Evolutionary conservation across 2,113 vertebrate species (phyloP).

Genomic region (Euleptes europaea): DNA sequence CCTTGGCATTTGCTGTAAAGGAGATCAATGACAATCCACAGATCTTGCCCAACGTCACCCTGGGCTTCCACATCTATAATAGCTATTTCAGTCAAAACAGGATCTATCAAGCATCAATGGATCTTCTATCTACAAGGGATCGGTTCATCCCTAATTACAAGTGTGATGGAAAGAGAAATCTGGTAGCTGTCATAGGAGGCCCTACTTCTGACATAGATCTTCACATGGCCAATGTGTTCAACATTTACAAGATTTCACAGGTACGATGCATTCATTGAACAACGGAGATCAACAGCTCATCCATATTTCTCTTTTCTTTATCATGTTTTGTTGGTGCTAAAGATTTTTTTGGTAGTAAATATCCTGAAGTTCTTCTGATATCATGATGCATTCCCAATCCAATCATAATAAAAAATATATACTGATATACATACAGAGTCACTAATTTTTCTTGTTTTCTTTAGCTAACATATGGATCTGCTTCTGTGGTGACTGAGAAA

Average conservation of each 20-base stretch:
- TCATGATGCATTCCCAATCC: too few species aligned
- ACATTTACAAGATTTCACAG: conserved; percentile 1
- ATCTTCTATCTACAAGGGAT: background rate
- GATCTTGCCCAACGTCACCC: background rate
- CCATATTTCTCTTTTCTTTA: too few species aligned
- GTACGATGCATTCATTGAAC: background rate
- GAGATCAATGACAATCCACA: background rate
- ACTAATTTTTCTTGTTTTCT: too few species aligned
- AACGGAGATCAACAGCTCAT: background rate
- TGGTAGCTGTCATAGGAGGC: background rate
- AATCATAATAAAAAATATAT: too few species aligned
- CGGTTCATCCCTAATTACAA: conserved; percentile 4
- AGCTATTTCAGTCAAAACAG: background rate
- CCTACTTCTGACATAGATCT: background rate
- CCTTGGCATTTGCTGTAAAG: background rate
- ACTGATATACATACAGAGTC: too few species aligned
- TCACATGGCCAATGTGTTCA: background rate
- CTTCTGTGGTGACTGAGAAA: background rate
- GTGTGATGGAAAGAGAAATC: background rate
- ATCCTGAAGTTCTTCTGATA: background rate
- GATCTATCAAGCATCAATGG: background rate
- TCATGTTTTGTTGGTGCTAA: too few species aligned
- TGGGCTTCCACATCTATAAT: background rate
- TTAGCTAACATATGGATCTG: background rate
- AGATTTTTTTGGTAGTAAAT: too few species aligned